Conservation (phyloP, 2,888 invertebrate genomes). For the Amiota minor region DNA sequence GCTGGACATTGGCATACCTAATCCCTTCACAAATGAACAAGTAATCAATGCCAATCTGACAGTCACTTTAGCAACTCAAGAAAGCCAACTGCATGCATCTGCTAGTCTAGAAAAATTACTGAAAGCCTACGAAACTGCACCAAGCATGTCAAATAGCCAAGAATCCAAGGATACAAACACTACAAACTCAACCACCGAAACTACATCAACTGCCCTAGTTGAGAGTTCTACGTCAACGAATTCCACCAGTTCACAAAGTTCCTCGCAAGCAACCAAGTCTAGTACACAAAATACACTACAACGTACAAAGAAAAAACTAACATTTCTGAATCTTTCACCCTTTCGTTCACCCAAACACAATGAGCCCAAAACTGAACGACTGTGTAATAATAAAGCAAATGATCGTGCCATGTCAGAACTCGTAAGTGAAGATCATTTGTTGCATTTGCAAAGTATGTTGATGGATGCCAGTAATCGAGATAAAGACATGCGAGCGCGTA, state of each 20-base stretch:
- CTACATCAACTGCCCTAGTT: constrained; percentile 66
- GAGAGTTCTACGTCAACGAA: constrained; percentile 64
- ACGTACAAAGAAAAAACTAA: constrained; percentile 68
- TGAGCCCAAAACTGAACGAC: constrained; percentile 31
- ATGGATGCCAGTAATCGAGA: constrained; percentile 54
- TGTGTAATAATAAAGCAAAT: constrained; percentile 34
- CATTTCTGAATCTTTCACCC: constrained; percentile 69
- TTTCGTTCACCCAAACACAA: constrained; percentile 60
- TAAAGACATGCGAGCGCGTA: constrained; percentile 66
- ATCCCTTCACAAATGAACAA: constrained; percentile 69
- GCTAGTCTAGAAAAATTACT: constrained; percentile 55
- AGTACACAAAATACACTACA: constrained; percentile 56
- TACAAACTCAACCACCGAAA: constrained; percentile 52
- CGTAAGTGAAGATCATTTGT: constrained; percentile 63
- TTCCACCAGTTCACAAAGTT: constrained; percentile 57
- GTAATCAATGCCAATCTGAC: constrained; percentile 65
- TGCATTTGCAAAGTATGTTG: constrained; percentile 63
- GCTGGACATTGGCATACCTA: constrained; percentile 68
- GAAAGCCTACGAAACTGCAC: constrained; percentile 50
- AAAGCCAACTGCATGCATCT: constrained; percentile 38
- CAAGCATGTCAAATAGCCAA: constrained; percentile 68
- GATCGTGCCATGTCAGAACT: constrained; percentile 64
- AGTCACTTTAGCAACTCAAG: constrained; percentile 39
- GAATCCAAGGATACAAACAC: constrained; percentile 64
- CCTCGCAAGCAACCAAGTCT: constrained; percentile 46